These are phyloP conservation scores for Engraulis encrasicolus DNA, from an alignment of 2,113 vertebrate species.

Conservation along the genomic window DNA sequence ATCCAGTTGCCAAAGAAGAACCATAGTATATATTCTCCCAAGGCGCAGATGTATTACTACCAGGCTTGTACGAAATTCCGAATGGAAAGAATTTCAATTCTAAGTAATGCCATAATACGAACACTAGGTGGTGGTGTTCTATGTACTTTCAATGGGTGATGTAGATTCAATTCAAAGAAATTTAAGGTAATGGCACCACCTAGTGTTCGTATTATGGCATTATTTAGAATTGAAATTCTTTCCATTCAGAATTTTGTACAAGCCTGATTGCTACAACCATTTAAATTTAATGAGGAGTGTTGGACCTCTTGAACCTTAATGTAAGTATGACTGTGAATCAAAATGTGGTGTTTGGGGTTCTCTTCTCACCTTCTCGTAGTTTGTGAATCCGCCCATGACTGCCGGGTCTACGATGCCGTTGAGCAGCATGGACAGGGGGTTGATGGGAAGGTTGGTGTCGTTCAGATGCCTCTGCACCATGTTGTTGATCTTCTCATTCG, in stretches of 20 bases:
- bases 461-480: constrained; percentile 93
- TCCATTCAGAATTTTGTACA: too few species aligned
- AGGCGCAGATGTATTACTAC: not conserved
- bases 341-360: not conserved
- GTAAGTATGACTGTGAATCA: not conserved
- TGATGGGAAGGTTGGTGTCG: constrained; percentile 91
- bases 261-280: not conserved
- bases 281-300: not conserved
- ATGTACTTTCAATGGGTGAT: too few species aligned
- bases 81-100: too few species aligned
- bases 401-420: constrained; percentile 97
- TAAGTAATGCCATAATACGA: too few species aligned
- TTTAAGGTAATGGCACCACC: too few species aligned
- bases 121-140: too few species aligned
- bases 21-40: not conserved
- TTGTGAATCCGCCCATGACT: constrained; percentile 95
- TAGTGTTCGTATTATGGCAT: too few species aligned
- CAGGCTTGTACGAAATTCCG: too few species aligned
- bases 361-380: constrained; percentile 97
- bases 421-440: constrained; percentile 95
- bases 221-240: too few species aligned
- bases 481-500: constrained; percentile 94
- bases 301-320: not conserved
- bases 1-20: not conserved
- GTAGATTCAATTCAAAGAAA: too few species aligned